These are phyloP conservation scores for Glaucomys volans DNA, from an alignment of 2,113 vertebrate genomes.

Conservation along the genomic window DNA sequence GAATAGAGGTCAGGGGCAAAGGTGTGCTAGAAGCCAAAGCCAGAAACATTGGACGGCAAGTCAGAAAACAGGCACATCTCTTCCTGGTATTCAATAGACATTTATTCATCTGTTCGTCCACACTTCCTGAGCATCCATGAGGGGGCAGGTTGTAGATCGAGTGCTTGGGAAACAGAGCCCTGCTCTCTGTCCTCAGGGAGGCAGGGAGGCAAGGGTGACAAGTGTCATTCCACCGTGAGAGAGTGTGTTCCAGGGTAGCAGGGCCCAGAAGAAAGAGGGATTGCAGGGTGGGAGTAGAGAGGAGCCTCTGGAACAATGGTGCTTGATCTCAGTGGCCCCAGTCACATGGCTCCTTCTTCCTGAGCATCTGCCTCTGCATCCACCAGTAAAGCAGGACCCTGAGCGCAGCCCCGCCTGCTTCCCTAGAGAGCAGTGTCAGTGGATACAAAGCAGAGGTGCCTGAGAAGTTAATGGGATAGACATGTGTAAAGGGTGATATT, in stretches of 20 bases:
- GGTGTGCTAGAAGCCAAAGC: not conserved
- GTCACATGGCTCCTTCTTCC: not conserved
- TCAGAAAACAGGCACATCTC: not conserved
- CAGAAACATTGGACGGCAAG: not conserved
- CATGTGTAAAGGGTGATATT: not conserved
- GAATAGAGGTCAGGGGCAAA: not conserved
- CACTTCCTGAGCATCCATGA: not conserved
- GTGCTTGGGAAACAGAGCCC: not conserved
- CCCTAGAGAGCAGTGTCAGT: not conserved
- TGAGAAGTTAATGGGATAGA: not conserved
- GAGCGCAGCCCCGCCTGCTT: not conserved
- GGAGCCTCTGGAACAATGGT: not conserved
- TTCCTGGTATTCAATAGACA: not conserved
- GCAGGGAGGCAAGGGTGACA: not conserved
- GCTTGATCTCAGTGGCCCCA: not conserved
- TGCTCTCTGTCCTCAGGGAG: not conserved
- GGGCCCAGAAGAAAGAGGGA: not conserved
- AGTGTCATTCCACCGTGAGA: not conserved
- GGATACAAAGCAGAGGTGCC: not conserved
- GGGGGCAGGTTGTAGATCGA: fast-evolving
- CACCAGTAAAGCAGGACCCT: not conserved
- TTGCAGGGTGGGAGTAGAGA: not conserved
- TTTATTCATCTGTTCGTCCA: not conserved
- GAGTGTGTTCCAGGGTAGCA: not conserved
- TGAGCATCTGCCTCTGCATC: not conserved